phyloP scores from a whole-genome alignment of 2,888 invertebrate genomes.

The Candidula unifasciata region DNA sequence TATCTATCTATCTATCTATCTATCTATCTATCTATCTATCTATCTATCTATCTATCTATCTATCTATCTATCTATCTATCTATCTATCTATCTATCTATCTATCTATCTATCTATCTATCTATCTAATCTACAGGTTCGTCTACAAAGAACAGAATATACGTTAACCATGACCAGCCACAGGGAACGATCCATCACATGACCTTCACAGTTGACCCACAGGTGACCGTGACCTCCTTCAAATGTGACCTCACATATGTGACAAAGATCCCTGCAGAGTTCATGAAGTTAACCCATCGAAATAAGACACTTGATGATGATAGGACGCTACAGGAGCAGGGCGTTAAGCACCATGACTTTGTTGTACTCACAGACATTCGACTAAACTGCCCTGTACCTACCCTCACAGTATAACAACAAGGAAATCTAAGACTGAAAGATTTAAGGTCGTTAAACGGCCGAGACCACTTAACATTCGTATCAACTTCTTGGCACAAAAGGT shows the following conservation, averaged over 20 bases:
- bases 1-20: too few species aligned
- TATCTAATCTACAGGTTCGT: constrained; percentile 3
- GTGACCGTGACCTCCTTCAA: neutral
- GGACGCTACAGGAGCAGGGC: neutral
- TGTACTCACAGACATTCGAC: constrained; percentile 4
- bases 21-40: too few species aligned
- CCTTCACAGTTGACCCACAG: neutral
- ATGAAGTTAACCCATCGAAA: neutral
- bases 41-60: too few species aligned
- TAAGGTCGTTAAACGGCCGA: too few species aligned
- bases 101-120: neutral
- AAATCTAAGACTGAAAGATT: too few species aligned
- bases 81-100: too few species aligned
- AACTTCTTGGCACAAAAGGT: too few species aligned
- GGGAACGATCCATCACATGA: constrained; percentile 13
- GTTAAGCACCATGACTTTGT: constrained; percentile 1
- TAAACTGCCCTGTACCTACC: neutral
- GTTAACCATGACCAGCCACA: constrained; percentile 23
- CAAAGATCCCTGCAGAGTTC: constrained; percentile 1
- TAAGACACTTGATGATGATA: neutral
- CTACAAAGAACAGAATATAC: neutral
- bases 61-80: too few species aligned
- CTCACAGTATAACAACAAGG: too few species aligned
- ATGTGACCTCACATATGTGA: neutral
- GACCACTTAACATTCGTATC: too few species aligned